Base-by-base conservation (phyloP, 2,888 invertebrate species). In the Eilema sororculum region DNA sequence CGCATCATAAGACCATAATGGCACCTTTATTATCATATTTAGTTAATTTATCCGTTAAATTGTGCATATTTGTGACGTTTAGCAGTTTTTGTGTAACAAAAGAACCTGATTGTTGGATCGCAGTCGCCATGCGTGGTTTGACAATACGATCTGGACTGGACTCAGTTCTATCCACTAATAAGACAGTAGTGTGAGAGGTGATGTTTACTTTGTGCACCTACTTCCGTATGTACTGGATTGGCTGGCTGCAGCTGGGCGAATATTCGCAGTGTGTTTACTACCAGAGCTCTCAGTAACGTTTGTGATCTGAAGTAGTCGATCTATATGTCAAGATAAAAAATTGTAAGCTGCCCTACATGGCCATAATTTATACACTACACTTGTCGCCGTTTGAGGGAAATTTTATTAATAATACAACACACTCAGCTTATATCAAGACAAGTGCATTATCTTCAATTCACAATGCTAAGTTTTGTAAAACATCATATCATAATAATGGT, bases 41-140 rank as follows among this genome's bases (percentile, higher is more conserved):
- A 72, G 24, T 9, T 25, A 57, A 66, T 74, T 70, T 71, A 16
- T 24, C 25, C 10, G 24, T 30, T 41, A n/a, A 56, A 3, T 30
- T 59, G 12, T 28, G 66, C 41, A 56, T 67, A 28, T 68, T 70
- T 64, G 52, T 63, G 28, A 63, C 28, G 20, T n/a, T 37, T 57
- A 10, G 46, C 64, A 12, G 56, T 30, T 16, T 52, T 60, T 59
- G 5, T 60, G 72, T 75, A 73, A 77, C 76, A 79, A 81, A 77
- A 78, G 75, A 76, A 75, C 72, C 68, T 78, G 72, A 68, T 75
- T 73, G 67, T 66, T 69, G 68, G 33, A 72, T 70, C 78, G 69
- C 75, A 85, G 89, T 89, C 91, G 92, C 94, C 94, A 94, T 94
- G 94, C 92, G 93, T 93, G 90, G 87, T 89, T 87, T 89, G 90